Conservation (phyloP, 2,888 invertebrate species). For the Scaptomyza flava region DNA sequence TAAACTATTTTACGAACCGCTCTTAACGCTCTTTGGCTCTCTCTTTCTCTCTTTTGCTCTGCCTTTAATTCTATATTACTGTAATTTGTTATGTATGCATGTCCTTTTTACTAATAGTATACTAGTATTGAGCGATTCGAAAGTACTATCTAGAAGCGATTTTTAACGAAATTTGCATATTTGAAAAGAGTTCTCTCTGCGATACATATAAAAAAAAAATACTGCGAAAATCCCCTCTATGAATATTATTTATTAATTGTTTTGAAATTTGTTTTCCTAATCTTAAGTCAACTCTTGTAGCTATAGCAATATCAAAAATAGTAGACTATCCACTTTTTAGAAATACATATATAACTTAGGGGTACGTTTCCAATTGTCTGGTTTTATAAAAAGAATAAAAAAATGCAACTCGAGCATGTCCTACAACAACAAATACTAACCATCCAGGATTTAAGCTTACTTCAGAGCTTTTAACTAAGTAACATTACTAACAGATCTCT, state of each 20-base stretch:
- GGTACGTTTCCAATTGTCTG: conserved; percentile 80
- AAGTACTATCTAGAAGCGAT: conserved; percentile 20
- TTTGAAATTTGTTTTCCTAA: conserved; percentile 25
- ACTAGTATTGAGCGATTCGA: conserved; percentile 30
- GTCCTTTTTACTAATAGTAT: conserved; percentile 53
- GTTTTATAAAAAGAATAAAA: conserved; percentile 83
- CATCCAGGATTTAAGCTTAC: conserved; percentile 10
- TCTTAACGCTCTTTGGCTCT: conserved; percentile 33
- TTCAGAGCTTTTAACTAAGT: conserved; percentile 4
- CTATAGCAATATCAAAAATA: conserved; percentile 18
- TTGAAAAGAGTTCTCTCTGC: conserved; percentile 75
- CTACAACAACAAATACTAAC: conserved; percentile 38
- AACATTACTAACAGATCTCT: conserved; percentile 35
- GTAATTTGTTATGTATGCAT: conserved; percentile 73
- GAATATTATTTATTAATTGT: conserved; percentile 20
- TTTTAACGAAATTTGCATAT: conserved; percentile 50
- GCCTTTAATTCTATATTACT: conserved; percentile 44
- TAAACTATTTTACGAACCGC: conserved; percentile 17
- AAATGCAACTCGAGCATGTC: conserved; percentile 83
- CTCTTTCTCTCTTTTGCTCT: conserved; percentile 45
- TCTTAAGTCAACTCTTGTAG: conserved; percentile 33
- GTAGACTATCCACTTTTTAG: conserved; percentile 38
- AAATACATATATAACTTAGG: conserved; percentile 41
- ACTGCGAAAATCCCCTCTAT: conserved; percentile 44
- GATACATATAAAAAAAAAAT: conserved; percentile 12